phyloP scores from a whole-genome alignment of 2,113 vertebrate species.

The Petroica traversi region DNA sequence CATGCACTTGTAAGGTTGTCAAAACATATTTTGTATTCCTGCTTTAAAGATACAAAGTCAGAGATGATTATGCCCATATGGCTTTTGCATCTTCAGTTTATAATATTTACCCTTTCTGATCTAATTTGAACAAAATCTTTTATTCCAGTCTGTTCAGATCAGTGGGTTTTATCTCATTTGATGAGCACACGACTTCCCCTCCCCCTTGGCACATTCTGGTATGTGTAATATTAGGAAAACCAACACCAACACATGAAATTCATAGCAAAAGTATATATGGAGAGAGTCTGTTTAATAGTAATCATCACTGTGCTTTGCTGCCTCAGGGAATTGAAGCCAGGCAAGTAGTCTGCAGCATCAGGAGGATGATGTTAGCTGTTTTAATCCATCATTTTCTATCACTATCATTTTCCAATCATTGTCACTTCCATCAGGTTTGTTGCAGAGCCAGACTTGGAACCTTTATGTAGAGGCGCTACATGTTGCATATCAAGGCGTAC shows the following conservation, averaged over 20 bases:
- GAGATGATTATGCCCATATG: not conserved
- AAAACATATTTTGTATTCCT: not conserved
- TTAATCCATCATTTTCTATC: not conserved
- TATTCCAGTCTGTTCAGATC: not conserved
- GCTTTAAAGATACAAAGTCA: not conserved
- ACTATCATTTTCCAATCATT: not conserved
- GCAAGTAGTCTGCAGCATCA: not conserved
- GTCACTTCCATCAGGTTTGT: not conserved
- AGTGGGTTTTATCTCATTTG: not conserved
- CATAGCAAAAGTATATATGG: not conserved
- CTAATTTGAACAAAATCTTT: not conserved
- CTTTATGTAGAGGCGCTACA: not conserved
- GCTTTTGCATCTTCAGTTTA: not conserved
- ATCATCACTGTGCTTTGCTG: not conserved
- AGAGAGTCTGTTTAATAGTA: not conserved
- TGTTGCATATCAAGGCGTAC: not conserved
- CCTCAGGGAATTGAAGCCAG: not conserved
- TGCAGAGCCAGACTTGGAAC: not conserved
- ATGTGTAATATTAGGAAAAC: not conserved
- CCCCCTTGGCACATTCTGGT: not conserved
- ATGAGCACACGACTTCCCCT: not conserved
- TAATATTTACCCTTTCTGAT: not conserved
- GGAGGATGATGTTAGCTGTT: not conserved
- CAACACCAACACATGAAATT: not conserved
- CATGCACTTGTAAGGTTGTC: not conserved